Evolutionary conservation across 2,888 invertebrate genomes (phyloP).

Genomic region (Camponotus fellah): DNA sequence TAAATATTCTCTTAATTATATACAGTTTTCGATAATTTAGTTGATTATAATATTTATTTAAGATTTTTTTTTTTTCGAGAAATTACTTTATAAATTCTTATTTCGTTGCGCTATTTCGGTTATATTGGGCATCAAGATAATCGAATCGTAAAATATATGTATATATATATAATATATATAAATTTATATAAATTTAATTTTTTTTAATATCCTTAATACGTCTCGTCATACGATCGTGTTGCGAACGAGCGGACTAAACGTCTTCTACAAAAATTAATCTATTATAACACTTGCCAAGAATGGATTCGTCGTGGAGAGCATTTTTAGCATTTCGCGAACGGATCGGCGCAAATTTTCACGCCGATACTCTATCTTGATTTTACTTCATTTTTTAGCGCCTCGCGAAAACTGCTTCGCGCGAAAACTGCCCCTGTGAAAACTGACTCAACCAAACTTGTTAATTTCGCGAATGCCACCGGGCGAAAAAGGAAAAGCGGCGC

Average conservation of each 20-base stretch:
- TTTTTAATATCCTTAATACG: slow-evolving; percentile 1
- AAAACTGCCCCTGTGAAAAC: slow-evolving; percentile 47
- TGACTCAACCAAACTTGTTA: slow-evolving; percentile 69
- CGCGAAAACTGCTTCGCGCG: slow-evolving; percentile 16
- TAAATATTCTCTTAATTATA: slow-evolving; percentile 34
- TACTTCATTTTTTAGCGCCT: slow-evolving; percentile 59
- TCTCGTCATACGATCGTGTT: neutral
- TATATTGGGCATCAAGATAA: slow-evolving; percentile 19
- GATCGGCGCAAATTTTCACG: slow-evolving; percentile 60
- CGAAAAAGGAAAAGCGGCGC: slow-evolving; percentile 58
- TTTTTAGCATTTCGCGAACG: slow-evolving; percentile 53
- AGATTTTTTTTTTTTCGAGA: slow-evolving; percentile 1
- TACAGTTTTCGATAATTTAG: slow-evolving; percentile 27
- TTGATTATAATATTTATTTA: slow-evolving; percentile 23
- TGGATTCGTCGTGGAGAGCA: slow-evolving; percentile 30
- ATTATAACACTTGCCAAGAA: slow-evolving; percentile 42
- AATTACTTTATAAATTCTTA: slow-evolving; percentile 45
- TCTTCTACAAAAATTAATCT: slow-evolving; percentile 55
- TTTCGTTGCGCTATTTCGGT: slow-evolving; percentile 28
- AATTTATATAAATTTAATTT: neutral
- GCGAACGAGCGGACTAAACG: slow-evolving; percentile 41
- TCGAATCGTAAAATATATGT: slow-evolving; percentile 35
- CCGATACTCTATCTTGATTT: slow-evolving; percentile 57
- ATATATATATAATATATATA: slow-evolving; percentile 16
- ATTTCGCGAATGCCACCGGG: slow-evolving; percentile 67